phyloP scores from a whole-genome alignment of 1,140 invertebrate genomes.

The Phortica variegata region DNA sequence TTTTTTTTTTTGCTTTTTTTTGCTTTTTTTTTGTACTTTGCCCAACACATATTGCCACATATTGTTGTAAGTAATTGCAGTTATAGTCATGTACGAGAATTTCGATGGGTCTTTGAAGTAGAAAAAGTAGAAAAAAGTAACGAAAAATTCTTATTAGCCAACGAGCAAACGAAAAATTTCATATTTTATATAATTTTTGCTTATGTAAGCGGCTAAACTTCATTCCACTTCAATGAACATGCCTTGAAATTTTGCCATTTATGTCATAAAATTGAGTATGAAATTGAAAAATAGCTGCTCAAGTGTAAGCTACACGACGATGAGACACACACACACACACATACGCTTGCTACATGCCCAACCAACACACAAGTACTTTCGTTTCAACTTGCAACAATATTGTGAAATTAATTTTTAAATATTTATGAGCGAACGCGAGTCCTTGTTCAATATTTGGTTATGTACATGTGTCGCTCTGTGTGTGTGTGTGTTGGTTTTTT shows the following conservation, averaged over 20 bases:
- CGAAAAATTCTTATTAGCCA: too few species aligned
- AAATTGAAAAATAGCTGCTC: constrained; percentile 47
- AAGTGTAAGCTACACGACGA: constrained; percentile 14
- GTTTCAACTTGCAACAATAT: constrained; percentile 31
- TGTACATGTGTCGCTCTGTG: constrained; percentile 13
- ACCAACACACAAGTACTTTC: not conserved
- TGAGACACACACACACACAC: not conserved
- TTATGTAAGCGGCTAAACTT: constrained; percentile 27
- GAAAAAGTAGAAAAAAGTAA: too few species aligned
- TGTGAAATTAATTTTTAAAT: constrained; percentile 55
- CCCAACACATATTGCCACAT: constrained; percentile 15
- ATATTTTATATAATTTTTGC: constrained; percentile 39
- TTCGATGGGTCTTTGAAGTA: too few species aligned
- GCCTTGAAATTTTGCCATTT: constrained; percentile 40
- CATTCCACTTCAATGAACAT: constrained; percentile 13
- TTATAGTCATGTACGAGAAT: constrained; percentile 12
- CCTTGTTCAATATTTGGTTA: not conserved
- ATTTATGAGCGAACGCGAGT: constrained; percentile 37
- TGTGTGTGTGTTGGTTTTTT: constrained; percentile 22
- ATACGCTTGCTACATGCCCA: not conserved
- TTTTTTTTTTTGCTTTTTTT: not conserved
- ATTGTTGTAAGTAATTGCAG: constrained; percentile 40
- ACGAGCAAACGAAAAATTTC: constrained; percentile 13
- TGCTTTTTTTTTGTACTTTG: constrained; percentile 11
- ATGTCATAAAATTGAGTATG: constrained; percentile 53